phyloP scores from a whole-genome alignment of 53 echinoderm and acorn worm species.

The Temnopleurus reevesii region DNA sequence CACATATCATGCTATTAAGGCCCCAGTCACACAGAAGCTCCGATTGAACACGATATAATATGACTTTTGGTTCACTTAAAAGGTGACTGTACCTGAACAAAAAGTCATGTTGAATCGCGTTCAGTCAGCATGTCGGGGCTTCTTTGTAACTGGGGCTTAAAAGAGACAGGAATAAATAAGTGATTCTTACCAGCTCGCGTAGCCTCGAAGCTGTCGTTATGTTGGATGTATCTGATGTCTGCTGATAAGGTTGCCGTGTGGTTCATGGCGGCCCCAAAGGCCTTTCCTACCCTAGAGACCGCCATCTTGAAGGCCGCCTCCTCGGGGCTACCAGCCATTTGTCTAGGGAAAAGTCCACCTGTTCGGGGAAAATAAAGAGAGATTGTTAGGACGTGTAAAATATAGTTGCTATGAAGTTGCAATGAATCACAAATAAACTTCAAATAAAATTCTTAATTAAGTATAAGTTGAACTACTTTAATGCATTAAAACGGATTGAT shows the following conservation, averaged over 20 bases:
- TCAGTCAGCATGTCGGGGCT: neutral
- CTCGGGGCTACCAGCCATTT: constrained; percentile 28
- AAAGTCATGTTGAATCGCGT: neutral
- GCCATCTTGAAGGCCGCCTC: constrained; percentile 75
- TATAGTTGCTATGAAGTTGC: neutral
- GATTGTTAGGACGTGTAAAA: neutral
- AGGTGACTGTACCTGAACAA: no score
- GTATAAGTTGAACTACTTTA: no score
- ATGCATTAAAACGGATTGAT: no score
- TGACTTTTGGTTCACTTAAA: no score
- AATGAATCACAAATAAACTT: no score
- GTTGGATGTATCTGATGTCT: constrained; percentile 58
- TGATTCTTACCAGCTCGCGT: constrained; percentile 74
- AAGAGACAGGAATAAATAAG: neutral
- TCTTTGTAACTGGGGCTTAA: neutral
- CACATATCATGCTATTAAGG: neutral
- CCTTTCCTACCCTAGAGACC: constrained; percentile 55
- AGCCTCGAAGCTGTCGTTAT: constrained; percentile 67
- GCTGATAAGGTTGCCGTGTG: neutral
- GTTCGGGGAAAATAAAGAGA: neutral
- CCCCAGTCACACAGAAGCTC: neutral
- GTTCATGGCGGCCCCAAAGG: neutral
- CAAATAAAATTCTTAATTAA: no score
- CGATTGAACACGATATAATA: neutral
- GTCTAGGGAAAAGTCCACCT: constrained; percentile 76